phyloP scores from a whole-genome alignment of 2,113 vertebrate species.

The Syngnathus scovelli region DNA sequence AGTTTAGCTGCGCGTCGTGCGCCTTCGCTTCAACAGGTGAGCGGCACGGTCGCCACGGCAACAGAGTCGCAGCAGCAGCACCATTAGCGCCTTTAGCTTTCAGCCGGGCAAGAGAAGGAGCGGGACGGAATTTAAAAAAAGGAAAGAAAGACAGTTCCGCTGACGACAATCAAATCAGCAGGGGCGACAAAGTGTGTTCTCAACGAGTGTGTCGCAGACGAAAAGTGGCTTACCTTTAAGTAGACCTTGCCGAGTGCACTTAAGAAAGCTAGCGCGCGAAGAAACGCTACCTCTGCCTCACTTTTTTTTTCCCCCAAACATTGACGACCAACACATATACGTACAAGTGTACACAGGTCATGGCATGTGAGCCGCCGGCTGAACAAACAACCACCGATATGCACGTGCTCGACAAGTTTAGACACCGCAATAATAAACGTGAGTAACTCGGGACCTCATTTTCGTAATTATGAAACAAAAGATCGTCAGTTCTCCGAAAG shows the following conservation, averaged over 20 bases:
- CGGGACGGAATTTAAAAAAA: background rate
- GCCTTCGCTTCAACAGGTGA: slow-evolving; percentile 50
- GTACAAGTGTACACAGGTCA: slow-evolving; percentile 26
- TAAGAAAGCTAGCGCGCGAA: background rate
- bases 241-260: background rate
- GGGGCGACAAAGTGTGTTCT: slow-evolving; percentile 5
- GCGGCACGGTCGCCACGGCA: slow-evolving; percentile 41
- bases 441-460: background rate
- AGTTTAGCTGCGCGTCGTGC: background rate
- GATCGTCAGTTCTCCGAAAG: too few species aligned
- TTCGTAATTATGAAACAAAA: background rate
- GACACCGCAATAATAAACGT: background rate
- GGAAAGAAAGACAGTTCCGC: slow-evolving; percentile 2
- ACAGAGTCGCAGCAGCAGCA: slow-evolving; percentile 39
- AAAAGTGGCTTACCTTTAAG: background rate
- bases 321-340: background rate
- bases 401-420: background rate
- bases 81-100: slow-evolving; percentile 28
- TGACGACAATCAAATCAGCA: slow-evolving; percentile 36
- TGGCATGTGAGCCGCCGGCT: slow-evolving; percentile 37
- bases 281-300: background rate
- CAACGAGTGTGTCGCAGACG: slow-evolving; percentile 9
- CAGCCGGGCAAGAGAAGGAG: background rate
- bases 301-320: slow-evolving; percentile 8
- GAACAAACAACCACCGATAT: background rate